A percentile compares a stretch with the other conserved stretches of the same genome.
phyloP scores from a whole-genome alignment of 2,888 invertebrate genomes.

The Andrena trimmerana region DNA sequence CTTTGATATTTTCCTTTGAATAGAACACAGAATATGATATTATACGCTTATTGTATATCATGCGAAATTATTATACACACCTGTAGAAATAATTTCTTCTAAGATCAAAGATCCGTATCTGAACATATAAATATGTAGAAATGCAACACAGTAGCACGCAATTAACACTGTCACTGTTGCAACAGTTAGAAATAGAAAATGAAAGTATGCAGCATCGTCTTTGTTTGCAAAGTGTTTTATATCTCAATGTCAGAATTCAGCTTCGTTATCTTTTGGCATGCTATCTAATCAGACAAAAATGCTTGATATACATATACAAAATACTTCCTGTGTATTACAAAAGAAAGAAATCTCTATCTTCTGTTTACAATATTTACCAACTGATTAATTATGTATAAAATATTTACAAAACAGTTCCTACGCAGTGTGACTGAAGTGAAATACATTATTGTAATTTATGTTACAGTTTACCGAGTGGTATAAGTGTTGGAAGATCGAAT shows the following conservation, averaged over 20 bases:
- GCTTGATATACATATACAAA: conserved; percentile 18
- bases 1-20: conserved; percentile 19
- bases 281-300: conserved; percentile 62
- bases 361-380: neutral
- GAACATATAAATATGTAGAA: no score
- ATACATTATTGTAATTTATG: neutral
- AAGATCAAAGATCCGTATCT: neutral
- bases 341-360: neutral
- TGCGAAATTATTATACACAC: conserved; percentile 21
- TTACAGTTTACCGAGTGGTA: conserved; percentile 89
- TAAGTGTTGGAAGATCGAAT: conserved; percentile 96
- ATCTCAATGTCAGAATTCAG: conserved; percentile 24
- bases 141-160: no score
- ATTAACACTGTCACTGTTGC: neutral
- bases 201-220: conserved; percentile 6
- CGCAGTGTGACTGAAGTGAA: neutral
- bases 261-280: conserved; percentile 33
- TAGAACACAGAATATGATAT: conserved; percentile 5
- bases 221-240: conserved; percentile 18
- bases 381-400: neutral
- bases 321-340: neutral
- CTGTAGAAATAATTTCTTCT: neutral
- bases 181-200: conserved; percentile 1
- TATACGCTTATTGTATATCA: neutral
- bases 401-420: neutral